Evolutionary conservation across 2,113 vertebrate genomes (phyloP).

Genomic region (Rana temporaria): DNA sequence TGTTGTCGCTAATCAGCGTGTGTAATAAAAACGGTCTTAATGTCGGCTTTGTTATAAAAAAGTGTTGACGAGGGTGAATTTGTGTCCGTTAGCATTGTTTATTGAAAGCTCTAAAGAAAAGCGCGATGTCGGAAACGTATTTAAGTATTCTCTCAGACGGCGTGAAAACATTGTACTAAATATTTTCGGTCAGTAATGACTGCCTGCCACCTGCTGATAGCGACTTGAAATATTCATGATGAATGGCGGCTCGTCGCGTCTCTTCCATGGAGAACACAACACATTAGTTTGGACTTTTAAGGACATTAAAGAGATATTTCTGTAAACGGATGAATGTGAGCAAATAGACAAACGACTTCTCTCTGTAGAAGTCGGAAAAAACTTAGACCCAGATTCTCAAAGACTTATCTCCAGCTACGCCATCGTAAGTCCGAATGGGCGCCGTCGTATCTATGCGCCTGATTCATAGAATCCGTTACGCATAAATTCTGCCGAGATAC

Average conservation of each 20-base stretch:
- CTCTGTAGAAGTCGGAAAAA: conserved; percentile 8
- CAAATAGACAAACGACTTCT: conserved; percentile 28
- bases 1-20: too few relatives aligned
- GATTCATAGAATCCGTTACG: too few relatives aligned
- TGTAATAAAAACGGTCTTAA: neutral
- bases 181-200: conserved; percentile 42
- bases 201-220: conserved; percentile 44
- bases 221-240: conserved; percentile 40
- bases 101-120: conserved; percentile 32
- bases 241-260: conserved; percentile 25
- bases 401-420: too few relatives aligned
- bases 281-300: conserved; percentile 44
- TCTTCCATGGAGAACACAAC: conserved; percentile 26
- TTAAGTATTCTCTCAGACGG: conserved; percentile 16
- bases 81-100: conserved; percentile 32
- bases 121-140: conserved; percentile 30
- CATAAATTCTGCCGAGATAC: too few relatives aligned
- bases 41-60: neutral
- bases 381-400: too few relatives aligned
- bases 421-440: too few relatives aligned
- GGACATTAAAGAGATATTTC: conserved; percentile 37
- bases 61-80: conserved; percentile 21
- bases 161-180: conserved; percentile 8
- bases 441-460: too few relatives aligned
- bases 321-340: conserved; percentile 12